A percentile compares a stretch with the other conserved stretches of the same genome.
Evolutionary conservation across 2,888 invertebrate genomes (phyloP).

Genomic region (Carcina quercana): DNA sequence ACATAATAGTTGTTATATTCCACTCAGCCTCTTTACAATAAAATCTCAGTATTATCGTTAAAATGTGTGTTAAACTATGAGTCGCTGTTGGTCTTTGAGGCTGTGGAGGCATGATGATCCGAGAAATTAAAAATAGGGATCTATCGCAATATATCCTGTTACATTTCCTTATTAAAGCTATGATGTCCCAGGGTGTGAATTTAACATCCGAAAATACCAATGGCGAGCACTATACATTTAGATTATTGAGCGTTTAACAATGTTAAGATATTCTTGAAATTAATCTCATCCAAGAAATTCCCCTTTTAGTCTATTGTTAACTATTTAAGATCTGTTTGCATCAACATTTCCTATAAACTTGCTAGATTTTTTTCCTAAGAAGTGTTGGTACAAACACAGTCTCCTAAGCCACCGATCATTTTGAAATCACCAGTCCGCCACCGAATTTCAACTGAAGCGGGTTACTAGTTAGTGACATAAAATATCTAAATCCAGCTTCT

Average conservation of each 20-base stretch:
- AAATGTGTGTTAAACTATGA: conserved; percentile 36
- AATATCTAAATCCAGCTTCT: too few species aligned
- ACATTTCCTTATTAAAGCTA: too few species aligned
- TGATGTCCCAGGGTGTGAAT: conserved; percentile 30
- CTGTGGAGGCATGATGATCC: too few species aligned
- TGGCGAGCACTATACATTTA: too few species aligned
- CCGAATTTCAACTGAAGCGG: too few species aligned
- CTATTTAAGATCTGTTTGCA: conserved; percentile 32
- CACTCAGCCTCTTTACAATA: conserved; percentile 27
- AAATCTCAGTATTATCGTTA: conserved; percentile 54
- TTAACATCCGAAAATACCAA: too few species aligned
- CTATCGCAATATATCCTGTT: too few species aligned
- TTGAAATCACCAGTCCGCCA: too few species aligned
- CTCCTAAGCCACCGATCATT: conserved; percentile 18
- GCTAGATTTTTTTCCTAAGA: conserved; percentile 5
- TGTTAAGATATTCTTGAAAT: conserved; percentile 32
- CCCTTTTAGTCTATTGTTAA: conserved; percentile 49
- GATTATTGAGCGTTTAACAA: conserved; percentile 41
- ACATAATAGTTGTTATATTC: conserved; percentile 45
- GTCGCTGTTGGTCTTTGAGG: too few species aligned
- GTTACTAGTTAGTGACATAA: too few species aligned
- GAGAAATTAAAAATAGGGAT: too few species aligned
- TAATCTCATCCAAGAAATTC: conserved; percentile 40
- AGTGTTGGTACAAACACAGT: conserved; percentile 18
- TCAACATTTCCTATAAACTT: conserved; percentile 26